Evolutionary conservation across 2,888 invertebrate species (phyloP).

Genomic region (Rhorus exstirpatorius): DNA sequence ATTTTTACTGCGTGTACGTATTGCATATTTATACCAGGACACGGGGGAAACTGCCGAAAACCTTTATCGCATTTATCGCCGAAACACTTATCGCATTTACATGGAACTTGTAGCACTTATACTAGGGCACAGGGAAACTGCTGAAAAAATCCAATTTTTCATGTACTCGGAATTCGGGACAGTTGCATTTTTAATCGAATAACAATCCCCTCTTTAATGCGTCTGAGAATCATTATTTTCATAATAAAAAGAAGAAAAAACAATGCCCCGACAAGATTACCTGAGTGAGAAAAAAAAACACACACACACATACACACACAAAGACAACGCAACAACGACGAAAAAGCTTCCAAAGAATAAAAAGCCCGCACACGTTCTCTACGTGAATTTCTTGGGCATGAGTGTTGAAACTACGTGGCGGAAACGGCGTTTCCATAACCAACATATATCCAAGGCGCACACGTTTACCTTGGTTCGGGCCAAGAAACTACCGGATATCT

Average conservation of each 20-base stretch:
- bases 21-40: too few relatives aligned
- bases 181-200: too few relatives aligned
- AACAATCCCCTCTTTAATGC: neutral
- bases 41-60: too few relatives aligned
- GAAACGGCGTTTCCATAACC: conserved; percentile 22
- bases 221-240: neutral
- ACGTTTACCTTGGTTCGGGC: conserved; percentile 43
- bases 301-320: too few relatives aligned
- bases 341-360: conserved; percentile 2
- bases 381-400: neutral
- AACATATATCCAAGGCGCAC: conserved; percentile 12
- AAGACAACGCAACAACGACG: neutral
- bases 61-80: too few relatives aligned
- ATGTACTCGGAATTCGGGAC: too few relatives aligned
- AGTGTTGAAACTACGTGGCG: conserved; percentile 22
- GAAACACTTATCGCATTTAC: too few relatives aligned
- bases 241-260: neutral
- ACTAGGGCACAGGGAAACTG: too few relatives aligned
- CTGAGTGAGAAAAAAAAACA: too few relatives aligned
- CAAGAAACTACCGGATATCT: conserved; percentile 59
- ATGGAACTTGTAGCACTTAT: too few relatives aligned
- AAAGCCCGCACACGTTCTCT: conserved; percentile 5
- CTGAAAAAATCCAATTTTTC: too few relatives aligned
- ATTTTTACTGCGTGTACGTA: too few relatives aligned
- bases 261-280: neutral